These are phyloP conservation scores for Hydrotaea cyrtoneurina DNA, from an alignment of 2,888 invertebrate genomes.

Conservation along the genomic window DNA sequence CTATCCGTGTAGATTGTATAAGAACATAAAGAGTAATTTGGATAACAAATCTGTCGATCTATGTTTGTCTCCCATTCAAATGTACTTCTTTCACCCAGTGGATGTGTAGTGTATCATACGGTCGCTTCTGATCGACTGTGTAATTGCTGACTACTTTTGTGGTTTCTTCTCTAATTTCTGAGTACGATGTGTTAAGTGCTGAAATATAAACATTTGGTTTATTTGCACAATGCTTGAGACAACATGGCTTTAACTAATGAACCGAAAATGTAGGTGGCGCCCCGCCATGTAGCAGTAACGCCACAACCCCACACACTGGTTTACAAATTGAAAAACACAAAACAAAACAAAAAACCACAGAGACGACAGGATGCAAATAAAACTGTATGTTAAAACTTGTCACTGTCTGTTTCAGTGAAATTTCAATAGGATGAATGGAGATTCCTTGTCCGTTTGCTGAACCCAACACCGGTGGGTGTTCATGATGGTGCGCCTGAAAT, in stretches of 20 bases:
- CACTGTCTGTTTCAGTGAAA: neutral
- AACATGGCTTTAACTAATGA: conserved; percentile 43
- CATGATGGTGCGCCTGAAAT: neutral
- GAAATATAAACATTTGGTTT: conserved; percentile 30
- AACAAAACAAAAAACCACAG: conserved; percentile 1
- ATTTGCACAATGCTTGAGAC: conserved; percentile 47
- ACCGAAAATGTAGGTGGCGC: conserved; percentile 42
- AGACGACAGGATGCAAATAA: neutral
- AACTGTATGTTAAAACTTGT: neutral
- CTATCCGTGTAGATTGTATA: too few species aligned
- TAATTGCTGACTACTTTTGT: neutral
- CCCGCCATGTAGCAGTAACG: neutral
- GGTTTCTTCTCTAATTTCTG: neutral
- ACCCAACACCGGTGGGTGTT: neutral
- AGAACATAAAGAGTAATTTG: too few species aligned
- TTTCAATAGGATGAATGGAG: neutral
- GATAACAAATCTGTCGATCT: too few species aligned
- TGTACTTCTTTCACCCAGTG: too few species aligned
- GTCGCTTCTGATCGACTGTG: too few species aligned
- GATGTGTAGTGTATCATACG: too few species aligned
- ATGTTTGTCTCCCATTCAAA: too few species aligned
- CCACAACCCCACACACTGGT: neutral
- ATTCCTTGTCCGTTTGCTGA: neutral
- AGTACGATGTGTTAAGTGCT: conserved; percentile 31
- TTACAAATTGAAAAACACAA: conserved; percentile 9